Evolutionary conservation across 2,797 vertebrate genomes (phyloP), one percentile per base, ranked within the genome.

Genomic region (Anisognathus igniventris): DNA sequence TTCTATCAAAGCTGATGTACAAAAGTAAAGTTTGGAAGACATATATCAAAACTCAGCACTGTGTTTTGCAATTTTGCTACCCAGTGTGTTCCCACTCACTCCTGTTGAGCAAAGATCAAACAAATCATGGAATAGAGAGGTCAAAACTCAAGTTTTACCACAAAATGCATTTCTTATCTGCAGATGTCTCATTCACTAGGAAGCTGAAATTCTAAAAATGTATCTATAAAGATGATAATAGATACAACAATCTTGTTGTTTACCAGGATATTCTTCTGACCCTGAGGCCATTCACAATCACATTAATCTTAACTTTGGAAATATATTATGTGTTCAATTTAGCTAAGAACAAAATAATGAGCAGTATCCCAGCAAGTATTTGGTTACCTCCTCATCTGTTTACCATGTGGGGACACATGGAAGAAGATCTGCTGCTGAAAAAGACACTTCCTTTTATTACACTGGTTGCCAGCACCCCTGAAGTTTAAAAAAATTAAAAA

Each of bases 401-500:
- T 53, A 83, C 68, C 37, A 37, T 45, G 75, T 88, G 19, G 50
- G 14, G 58, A 94, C 31, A 73, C 57, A 47, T 51, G 74, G 80
- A 96, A 84, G 79, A 82, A 86, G 75, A 68, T 93, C 68, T 77
- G 45, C 7, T 88, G 53, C 85, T 86, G 82, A 80, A 88, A 84
- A 91, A 92, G 95, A 84, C 57, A 50, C 84, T 73, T 85, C 51
- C 50, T 87, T 90, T 86, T 48, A 25, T 74, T 81, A 70, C 33
- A 25, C 8, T 57, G 81, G 28, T 53, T 92, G 92, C 77, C 89
- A 96, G 95, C 83, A 96, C 91, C 90, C 95, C 96, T 92, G 96
- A 98, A 97, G 97, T 97, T 97, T 66, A 92, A 93, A 96, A 96
- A 96, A 95, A 96, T 95, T 95, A 94, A 97, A 97, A 97, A 95